Evolutionary conservation across 1,140 invertebrate species (phyloP).

Genomic region (Diachasmimorpha longicaudata): DNA sequence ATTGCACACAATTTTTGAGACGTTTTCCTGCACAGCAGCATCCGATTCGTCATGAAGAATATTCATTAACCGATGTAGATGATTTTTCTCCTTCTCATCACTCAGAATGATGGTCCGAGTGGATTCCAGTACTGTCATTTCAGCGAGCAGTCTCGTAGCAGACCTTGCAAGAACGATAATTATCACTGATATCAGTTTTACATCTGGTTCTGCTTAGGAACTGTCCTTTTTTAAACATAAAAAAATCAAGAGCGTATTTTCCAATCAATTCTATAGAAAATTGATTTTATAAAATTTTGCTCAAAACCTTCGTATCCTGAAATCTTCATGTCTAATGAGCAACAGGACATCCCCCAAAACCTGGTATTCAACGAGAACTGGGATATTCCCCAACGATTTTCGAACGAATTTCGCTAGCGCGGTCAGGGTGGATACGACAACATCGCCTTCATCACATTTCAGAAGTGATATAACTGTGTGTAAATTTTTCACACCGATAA

Average conservation of each 20-base stretch:
- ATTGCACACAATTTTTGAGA: constrained; percentile 47
- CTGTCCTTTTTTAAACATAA: too few relatives aligned
- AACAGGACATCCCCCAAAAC: constrained; percentile 41
- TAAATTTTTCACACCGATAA: constrained; percentile 41
- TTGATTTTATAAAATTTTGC: neutral
- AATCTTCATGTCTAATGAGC: constrained; percentile 47
- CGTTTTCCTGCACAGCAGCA: constrained; percentile 53
- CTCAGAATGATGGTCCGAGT: constrained; percentile 38
- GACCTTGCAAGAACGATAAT: constrained; percentile 39
- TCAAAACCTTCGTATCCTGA: constrained; percentile 46
- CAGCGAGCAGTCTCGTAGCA: constrained; percentile 46
- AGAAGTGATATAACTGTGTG: constrained; percentile 48
- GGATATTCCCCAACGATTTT: constrained; percentile 39
- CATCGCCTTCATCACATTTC: constrained; percentile 42
- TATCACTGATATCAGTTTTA: neutral
- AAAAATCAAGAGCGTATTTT: neutral
- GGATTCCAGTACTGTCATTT: constrained; percentile 45
- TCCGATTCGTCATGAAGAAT: constrained; percentile 41
- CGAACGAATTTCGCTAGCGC: constrained; percentile 46
- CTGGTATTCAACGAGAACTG: constrained; percentile 45
- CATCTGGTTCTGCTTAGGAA: too few relatives aligned
- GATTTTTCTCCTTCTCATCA: constrained; percentile 25
- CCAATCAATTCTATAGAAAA: neutral
- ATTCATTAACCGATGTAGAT: constrained; percentile 39
- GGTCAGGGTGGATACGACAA: constrained; percentile 42